Evolutionary conservation across 2,888 invertebrate species (phyloP), one percentile per base, ranked within the genome.

Genomic region (Agrotis ipsilon): DNA sequence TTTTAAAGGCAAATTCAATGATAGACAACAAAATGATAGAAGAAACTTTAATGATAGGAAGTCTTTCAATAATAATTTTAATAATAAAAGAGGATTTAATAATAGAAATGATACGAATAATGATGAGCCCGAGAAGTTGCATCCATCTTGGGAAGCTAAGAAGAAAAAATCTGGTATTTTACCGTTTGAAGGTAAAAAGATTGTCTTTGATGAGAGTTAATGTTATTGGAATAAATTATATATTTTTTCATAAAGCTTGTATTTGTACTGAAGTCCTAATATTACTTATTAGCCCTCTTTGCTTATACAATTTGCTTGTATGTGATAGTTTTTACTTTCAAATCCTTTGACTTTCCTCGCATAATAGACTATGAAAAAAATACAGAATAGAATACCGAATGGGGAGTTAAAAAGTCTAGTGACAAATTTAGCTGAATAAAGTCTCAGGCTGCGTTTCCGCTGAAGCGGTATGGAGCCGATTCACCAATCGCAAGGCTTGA

Each of bases 91-190:
- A 65, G 61, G 74, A 72, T 81, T 78, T 57, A 84, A 79, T 57
- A 84, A 80, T 66, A 70, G 69, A 76, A 82, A 82, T 60, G 80
- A 78, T 76, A 79, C 66, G 11, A 80, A 45, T 66, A 69, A 76
- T 59, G 87, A 88, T 61, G 75, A 80, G 65, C 88, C 89, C 65
- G 96, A 96, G 75, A 96, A 96, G 89, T 86, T 96, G 64, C 96
- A 96, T 90, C 96, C 96, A 3, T 96, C 96, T 24, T 96, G 96
- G 96, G 96, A 96, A 87, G 96, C 96, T 1, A 96, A 96, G 86
- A 96, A 94, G 75, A 92, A 92, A 59, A 92, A 93, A 67, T 95
- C 96, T 1, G 91, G 92, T 65, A 91, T 96, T 72, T 87, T 94
- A 89, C 95, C 95, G 6, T 96, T 93, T 82, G 88, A 95, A 85